Conservation (phyloP, 2,888 invertebrate species). For the Tanytarsus gracilentus region DNA sequence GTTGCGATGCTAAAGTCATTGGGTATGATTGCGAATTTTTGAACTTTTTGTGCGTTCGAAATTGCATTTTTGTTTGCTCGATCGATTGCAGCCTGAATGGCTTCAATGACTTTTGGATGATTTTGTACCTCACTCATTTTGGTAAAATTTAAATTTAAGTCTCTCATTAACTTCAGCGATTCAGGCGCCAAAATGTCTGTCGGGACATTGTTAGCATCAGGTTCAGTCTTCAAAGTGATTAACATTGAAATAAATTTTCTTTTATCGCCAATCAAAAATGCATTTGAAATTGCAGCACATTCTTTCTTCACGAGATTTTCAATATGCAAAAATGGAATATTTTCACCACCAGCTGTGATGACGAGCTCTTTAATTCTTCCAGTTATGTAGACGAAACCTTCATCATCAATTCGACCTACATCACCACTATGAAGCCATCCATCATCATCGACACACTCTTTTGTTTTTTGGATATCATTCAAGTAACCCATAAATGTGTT, state of each 20-base stretch:
- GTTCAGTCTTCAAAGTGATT: slow-evolving; percentile 75
- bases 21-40: slow-evolving; percentile 68
- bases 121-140: slow-evolving; percentile 58
- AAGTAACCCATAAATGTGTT: slow-evolving; percentile 91
- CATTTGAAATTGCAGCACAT: slow-evolving; percentile 68
- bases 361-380: slow-evolving; percentile 73
- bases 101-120: slow-evolving; percentile 50
- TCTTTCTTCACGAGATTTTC: slow-evolving; percentile 72
- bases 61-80: slow-evolving; percentile 63
- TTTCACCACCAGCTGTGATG: slow-evolving; percentile 92
- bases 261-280: slow-evolving; percentile 77
- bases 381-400: slow-evolving; percentile 66
- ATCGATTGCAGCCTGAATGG: slow-evolving; percentile 61
- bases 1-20: slow-evolving; percentile 67
- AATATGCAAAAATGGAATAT: slow-evolving; percentile 77
- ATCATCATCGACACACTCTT: slow-evolving; percentile 63
- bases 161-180: slow-evolving; percentile 56
- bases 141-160: slow-evolving; percentile 50
- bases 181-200: slow-evolving; percentile 52
- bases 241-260: slow-evolving; percentile 78
- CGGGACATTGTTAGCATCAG: slow-evolving; percentile 59
- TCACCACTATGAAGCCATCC: slow-evolving; percentile 89
- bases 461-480: slow-evolving; percentile 53
- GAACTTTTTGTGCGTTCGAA: slow-evolving; percentile 71
- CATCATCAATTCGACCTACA: slow-evolving; percentile 66